Conservation (phyloP, 2,113 vertebrate genomes). For the Indicator indicator region DNA sequence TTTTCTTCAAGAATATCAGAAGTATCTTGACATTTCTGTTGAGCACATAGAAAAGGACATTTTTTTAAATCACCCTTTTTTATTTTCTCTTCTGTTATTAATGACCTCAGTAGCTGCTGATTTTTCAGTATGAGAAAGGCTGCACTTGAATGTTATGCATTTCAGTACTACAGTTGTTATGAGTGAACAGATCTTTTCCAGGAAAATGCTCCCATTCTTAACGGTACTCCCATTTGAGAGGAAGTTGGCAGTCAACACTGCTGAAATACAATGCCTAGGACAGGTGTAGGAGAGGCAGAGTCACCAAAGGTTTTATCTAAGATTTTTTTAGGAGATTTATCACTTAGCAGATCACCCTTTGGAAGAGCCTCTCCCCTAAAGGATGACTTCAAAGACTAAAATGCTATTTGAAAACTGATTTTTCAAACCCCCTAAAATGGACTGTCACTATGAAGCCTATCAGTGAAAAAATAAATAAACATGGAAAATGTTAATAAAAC, state of each 20-base stretch:
- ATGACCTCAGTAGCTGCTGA: not conserved
- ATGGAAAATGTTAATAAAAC: not conserved
- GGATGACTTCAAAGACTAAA: not conserved
- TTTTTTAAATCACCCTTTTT: not conserved
- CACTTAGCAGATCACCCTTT: not conserved
- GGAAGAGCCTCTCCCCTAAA: not conserved
- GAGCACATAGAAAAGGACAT: not conserved
- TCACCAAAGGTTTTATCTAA: not conserved
- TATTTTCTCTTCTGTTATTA: not conserved
- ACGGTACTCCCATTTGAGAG: accelerated
- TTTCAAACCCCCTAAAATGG: not conserved
- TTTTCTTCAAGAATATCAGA: not conserved
- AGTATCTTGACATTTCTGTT: not conserved
- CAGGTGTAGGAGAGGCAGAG: not conserved
- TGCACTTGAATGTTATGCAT: not conserved
- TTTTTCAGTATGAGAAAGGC: not conserved
- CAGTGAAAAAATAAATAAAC: not conserved
- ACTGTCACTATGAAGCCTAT: not conserved
- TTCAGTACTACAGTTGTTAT: not conserved
- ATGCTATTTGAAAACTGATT: not conserved
- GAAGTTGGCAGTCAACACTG: not conserved
- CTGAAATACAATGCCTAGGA: not conserved
- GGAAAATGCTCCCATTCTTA: not conserved
- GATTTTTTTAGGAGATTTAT: not conserved
- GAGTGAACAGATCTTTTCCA: not conserved